Percentiles rank a stretch among this genome's conserved stretches.
Conservation (phyloP, 23 tunicate species). For the Phallusia fumigata region DNA sequence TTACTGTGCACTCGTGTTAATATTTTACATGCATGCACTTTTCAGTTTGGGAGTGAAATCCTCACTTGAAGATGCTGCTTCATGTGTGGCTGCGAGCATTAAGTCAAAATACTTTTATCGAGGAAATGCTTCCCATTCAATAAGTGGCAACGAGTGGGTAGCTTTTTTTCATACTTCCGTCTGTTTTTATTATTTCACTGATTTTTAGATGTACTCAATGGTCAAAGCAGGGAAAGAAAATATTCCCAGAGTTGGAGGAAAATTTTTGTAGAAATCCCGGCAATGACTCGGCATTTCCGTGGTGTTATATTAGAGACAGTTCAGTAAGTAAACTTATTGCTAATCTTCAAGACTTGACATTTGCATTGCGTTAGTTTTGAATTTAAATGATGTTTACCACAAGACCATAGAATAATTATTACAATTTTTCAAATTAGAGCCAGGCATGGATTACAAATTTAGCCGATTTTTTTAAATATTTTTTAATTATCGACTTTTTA, state of each 20-base stretch:
- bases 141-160: conserved; percentile 29
- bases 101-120: not conserved
- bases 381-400: too few species aligned
- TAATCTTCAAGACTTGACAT: too few species aligned
- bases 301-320: conserved; percentile 43
- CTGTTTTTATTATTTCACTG: too few species aligned
- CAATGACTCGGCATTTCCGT: conserved; percentile 32
- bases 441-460: too few species aligned
- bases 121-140: conserved; percentile 31
- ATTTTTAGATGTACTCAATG: conserved; percentile 50
- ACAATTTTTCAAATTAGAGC: too few species aligned
- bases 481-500: too few species aligned
- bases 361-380: too few species aligned
- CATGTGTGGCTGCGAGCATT: conserved; percentile 15
- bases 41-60: not conserved
- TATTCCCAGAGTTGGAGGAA: conserved; percentile 38
- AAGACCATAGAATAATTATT: too few species aligned
- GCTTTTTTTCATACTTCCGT: too few species aligned
- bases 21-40: not conserved
- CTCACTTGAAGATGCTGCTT: conserved; percentile 13
- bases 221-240: conserved; percentile 14
- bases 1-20: too few species aligned
- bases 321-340: not conserved
- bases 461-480: too few species aligned
- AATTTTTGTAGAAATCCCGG: conserved; percentile 79